Evolutionary conservation across 2,888 invertebrate genomes (phyloP).

Genomic region (Nasonia oneida): DNA sequence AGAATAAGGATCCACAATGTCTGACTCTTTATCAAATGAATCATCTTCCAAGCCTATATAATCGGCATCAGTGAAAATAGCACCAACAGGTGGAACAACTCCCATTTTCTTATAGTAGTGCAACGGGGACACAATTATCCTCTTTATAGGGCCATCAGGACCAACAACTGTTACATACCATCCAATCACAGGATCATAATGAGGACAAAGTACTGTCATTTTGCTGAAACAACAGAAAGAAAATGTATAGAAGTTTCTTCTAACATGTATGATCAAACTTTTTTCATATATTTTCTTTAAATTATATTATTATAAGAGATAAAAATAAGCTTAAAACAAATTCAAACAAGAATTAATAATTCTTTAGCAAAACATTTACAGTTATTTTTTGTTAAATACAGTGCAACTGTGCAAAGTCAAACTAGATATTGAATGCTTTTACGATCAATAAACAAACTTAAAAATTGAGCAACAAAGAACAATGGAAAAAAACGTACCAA

Average conservation of each 20-base stretch:
- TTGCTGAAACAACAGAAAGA: not conserved
- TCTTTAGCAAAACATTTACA: not conserved
- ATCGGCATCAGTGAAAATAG: not conserved
- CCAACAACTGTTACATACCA: slow-evolving; percentile 15
- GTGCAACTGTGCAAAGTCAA: too few species aligned
- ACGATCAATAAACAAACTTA: too few species aligned
- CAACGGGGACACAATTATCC: not conserved
- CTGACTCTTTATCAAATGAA: not conserved
- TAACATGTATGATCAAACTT: too few species aligned
- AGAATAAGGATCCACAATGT: too few species aligned
- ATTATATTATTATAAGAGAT: too few species aligned
- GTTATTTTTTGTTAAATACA: too few species aligned
- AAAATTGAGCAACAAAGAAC: too few species aligned
- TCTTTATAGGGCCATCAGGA: not conserved
- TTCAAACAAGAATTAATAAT: not conserved
- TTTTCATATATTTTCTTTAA: too few species aligned
- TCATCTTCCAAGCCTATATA: not conserved
- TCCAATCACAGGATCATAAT: not conserved
- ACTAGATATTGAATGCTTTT: too few species aligned
- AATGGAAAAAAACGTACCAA: not conserved
- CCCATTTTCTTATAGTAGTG: slow-evolving; percentile 31
- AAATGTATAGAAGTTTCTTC: not conserved
- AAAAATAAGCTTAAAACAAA: too few species aligned
- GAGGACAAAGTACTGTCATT: slow-evolving; percentile 33
- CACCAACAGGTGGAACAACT: slow-evolving; percentile 23